Evolutionary conservation across 2,113 vertebrate species (phyloP), one percentile per base, ranked within the genome.

Genomic region (Thalassarche chlororhynchos): DNA sequence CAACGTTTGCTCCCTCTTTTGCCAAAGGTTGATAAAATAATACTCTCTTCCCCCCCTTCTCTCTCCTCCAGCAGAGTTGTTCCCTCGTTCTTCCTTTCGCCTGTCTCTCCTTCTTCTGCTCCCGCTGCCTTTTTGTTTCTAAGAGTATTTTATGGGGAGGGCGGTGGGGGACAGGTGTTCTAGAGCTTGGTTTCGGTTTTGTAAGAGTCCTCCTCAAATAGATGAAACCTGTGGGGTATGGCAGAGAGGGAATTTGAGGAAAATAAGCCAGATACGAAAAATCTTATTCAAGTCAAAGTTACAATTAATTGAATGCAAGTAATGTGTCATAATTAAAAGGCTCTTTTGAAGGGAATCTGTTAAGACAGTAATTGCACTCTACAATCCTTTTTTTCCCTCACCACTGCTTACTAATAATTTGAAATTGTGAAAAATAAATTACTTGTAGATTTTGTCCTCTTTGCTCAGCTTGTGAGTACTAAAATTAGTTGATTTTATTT

Each of bases 401-500:
- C 61, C 9, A 51, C 47, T 91, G 90, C 87, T 96, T 96, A 87
- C 80, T 95, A 94, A 95, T 94, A 91, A 94, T 80, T 85, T 72
- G 83, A 88, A 89, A 84, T 36, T 42, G 60, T 84, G 77, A 93
- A 97, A 93, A 94, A 75, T 70, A 94, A 96, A 89, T 96, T 91
- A 70, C 71, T 84, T 93, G 46, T 82, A 61, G 84, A 95, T 92
- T 95, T 91, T 83, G 34, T 95, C 40, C 15, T 85, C 40, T 40
- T 77, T 81, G 68, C 87, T 92, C 84, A 94, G 66, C 87, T 91
- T 96, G 69, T 2, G 9, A 87, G 34, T 65, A 87, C 78, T 95
- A 92, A 95, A 97, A 91, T 93, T 80, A 96, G 87, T 83, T 91
- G 40, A 32, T 89, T 94, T 95, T 93, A 90, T 92, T 90, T 91